A percentile compares a stretch with the other conserved stretches of the same genome.
These are phyloP conservation scores for Lochmaea capreae DNA, from an alignment of 2,888 invertebrate genomes.

Conservation along the genomic window DNA sequence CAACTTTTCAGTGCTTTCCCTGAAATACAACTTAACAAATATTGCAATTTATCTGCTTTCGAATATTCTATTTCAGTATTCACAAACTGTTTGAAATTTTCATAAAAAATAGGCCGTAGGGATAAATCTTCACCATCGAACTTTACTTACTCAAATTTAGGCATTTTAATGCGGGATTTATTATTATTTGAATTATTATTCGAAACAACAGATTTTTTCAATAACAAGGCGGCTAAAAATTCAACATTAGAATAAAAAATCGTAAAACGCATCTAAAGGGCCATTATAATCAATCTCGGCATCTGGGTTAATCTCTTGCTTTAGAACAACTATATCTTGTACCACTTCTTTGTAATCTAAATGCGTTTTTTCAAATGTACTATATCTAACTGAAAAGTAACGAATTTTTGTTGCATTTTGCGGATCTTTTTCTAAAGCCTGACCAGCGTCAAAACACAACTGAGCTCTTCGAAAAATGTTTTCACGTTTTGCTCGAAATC, in stretches of 20 bases:
- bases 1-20: neutral
- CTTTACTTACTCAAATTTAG: too few relatives aligned
- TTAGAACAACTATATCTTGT: neutral
- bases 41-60: neutral
- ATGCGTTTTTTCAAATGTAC: neutral
- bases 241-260: neutral
- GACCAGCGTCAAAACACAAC: conserved; percentile 11
- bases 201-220: too few relatives aligned
- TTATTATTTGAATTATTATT: too few relatives aligned
- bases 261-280: neutral
- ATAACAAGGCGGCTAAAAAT: neutral
- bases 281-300: neutral
- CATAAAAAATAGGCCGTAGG: too few relatives aligned
- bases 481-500: neutral
- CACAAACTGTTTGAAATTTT: too few relatives aligned
- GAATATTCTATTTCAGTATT: too few relatives aligned
- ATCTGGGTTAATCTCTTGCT: neutral
- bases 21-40: neutral
- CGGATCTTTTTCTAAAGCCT: conserved; percentile 7
- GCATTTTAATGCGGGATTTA: too few relatives aligned
- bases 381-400: conserved; percentile 9
- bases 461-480: conserved; percentile 12
- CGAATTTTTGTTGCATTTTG: neutral
- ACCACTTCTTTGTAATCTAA: neutral
- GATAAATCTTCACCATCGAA: too few relatives aligned